A percentile compares a stretch with the other conserved stretches of the same genome.
phyloP scores from a whole-genome alignment of 2,113 vertebrate species.

The Sylvia atricapilla region DNA sequence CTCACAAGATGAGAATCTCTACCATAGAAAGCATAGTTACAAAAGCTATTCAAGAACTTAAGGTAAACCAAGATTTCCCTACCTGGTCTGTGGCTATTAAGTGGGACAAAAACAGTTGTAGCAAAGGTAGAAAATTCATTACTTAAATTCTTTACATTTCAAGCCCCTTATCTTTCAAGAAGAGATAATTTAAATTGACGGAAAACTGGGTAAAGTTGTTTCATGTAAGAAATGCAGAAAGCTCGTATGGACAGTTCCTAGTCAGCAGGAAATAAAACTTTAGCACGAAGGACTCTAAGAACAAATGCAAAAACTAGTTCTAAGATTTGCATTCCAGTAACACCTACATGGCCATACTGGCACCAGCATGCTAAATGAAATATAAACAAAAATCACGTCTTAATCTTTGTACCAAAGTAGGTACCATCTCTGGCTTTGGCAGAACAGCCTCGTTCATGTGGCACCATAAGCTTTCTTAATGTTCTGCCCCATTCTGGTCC shows the following conservation, averaged over 20 bases:
- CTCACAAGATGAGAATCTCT: not conserved
- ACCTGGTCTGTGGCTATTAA: not conserved
- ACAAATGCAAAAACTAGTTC: not conserved
- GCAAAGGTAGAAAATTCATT: not conserved
- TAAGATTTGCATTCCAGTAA: not conserved
- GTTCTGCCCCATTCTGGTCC: not conserved
- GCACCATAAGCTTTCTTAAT: not conserved
- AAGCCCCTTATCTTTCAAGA: not conserved
- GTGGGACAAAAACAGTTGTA: not conserved
- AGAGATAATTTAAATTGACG: not conserved
- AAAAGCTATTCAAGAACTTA: not conserved
- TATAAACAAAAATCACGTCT: not conserved
- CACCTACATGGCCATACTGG: not conserved
- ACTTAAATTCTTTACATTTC: not conserved
- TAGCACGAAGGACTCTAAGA: not conserved
- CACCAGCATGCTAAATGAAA: not conserved
- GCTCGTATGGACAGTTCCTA: not conserved
- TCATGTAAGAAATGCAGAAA: not conserved
- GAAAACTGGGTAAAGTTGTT: not conserved
- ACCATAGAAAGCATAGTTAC: not conserved
- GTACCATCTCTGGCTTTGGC: not conserved
- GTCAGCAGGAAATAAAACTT: not conserved
- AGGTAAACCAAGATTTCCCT: not conserved
- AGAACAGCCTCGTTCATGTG: not conserved
- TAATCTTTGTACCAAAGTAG: not conserved